phyloP scores from a whole-genome alignment of 1,140 invertebrate genomes.

The Eriocheir sinensis region DNA sequence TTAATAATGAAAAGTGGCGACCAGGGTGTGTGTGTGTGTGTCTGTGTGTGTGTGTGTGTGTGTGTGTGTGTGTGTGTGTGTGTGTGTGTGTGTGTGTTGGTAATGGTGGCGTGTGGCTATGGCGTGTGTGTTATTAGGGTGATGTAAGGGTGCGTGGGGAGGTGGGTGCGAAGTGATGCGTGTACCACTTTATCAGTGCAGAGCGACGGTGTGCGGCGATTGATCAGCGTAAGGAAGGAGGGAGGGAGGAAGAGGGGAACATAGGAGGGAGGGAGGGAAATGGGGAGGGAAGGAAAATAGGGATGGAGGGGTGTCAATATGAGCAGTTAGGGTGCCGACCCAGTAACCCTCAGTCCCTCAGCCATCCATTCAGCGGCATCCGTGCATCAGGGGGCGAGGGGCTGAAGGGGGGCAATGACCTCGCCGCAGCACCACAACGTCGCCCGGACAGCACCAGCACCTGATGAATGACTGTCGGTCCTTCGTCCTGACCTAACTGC shows the following conservation, averaged over 20 bases:
- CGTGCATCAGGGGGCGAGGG: neutral
- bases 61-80: slow-evolving; percentile 40
- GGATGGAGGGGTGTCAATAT: neutral
- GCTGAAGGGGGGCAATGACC: neutral
- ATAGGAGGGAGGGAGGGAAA: no score
- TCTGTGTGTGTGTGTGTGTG: slow-evolving; percentile 3
- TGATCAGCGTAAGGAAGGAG: neutral
- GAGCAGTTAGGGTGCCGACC: neutral
- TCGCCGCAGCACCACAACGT: neutral
- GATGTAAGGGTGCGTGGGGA: slow-evolving; percentile 31
- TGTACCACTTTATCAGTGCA: neutral
- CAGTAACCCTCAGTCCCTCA: neutral
- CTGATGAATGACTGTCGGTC: neutral
- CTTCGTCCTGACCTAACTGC: neutral
- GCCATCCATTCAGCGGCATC: neutral
- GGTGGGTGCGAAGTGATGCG: neutral
- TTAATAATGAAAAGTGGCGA: slow-evolving; percentile 17
- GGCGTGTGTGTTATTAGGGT: slow-evolving; percentile 11
- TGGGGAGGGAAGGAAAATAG: no score
- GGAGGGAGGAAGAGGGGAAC: no score
- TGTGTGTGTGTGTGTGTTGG: slow-evolving; percentile 47
- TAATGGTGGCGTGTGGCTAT: neutral
- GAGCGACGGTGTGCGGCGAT: neutral
- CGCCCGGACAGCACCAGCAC: neutral
- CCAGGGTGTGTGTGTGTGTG: slow-evolving; percentile 1